Base-by-base conservation (phyloP, 2,113 vertebrate species). In the Porphyrio hochstetteri region DNA sequence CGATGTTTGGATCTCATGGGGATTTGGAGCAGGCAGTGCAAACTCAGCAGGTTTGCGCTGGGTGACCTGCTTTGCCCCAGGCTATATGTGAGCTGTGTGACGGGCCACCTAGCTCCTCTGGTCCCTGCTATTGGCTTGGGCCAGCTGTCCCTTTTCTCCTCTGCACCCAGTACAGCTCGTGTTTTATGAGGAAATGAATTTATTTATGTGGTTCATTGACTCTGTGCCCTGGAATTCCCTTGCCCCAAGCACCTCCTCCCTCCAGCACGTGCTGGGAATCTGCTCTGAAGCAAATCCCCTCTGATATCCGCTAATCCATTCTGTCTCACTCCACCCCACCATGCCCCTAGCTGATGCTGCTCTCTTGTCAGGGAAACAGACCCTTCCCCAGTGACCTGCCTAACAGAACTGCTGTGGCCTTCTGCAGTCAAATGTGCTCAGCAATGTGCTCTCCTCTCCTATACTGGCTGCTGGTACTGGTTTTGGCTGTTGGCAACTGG, bases 221-320 rank as follows among this genome's bases (percentile, higher is more conserved):
- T 88, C 88, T 72, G 72, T 88, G 77, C 92, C 96, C 95, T 94
- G 95, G 95, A 96, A 96, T 96, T 94, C 90, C 87, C 94, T 95
- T 2, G 9, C 93, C 82, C 68, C 87, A 76, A 92, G 85, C 29
- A 1, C 91, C 85, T 88, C 90, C 78, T 95, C 84, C 84, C 63
- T 91, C 42, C 36, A 90, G 90, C 92, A 90, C 46, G 85, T 90
- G 81, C 95, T 94, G 93, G 85, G 82, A 96, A 93, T 92, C 95
- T 88, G 29, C 74, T 97, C 69, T 71, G 72, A 81, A 91, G 86
- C 61, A 94, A 96, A 97, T 95, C 91, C 90, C 48, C 65, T 83
- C 77, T 90, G 92, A 93, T 93, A 81, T 13, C 59, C 0, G 9
- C 31, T 95, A 96, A 96, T 94, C 86, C 86, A 82, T 88, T 92